Evolutionary conservation across 2,113 vertebrate species (phyloP), one percentile per base, ranked within the genome.

Genomic region (Lepidothrix coronata): DNA sequence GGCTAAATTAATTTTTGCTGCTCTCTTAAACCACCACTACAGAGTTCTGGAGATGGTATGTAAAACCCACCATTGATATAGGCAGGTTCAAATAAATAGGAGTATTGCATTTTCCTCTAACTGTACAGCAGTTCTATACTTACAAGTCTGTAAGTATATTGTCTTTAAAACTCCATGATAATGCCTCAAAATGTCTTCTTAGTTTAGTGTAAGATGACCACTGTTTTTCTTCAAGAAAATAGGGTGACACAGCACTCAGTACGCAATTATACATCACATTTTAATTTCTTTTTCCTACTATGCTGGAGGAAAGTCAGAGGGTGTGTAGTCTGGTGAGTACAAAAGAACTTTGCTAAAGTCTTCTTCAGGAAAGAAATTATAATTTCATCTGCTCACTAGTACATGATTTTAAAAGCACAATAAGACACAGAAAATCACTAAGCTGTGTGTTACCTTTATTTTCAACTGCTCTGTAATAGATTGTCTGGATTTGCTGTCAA

Each of bases 391-490:
- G 17, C 22, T 93, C n/a, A 20, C 20, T 76, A 43, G 5, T 27
- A 22, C 9, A 8, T 70, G 57, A 31, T 58, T 4, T 76, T 81
- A 49, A 81, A 74, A 51, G 10, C 33, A 74, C 25, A 46, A 6
- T 18, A 71, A 77, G 6, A 35, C 20, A 9, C 27, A 67, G 28
- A 62, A 81, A 58, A 81, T 58, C 3, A 84, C 18, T 68, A 76
- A 25, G 4, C n/a, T 73, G 11, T 49, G 21, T 0, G 0, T 63
- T 55, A 11, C 6, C 6, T 35, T 65, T 73, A 54, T 46, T 90
- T 83, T 80, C 49, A 73, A 2, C 8, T 48, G 9, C 18, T 80
- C 51, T 62, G 13, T 31, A 44, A 12, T 4, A 57, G 9, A 18
- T 30, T 58, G 3, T 65, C 49, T 65, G 22, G 2, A 2, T 84